Evolutionary conservation across 2,888 invertebrate species (phyloP), one percentile per base, ranked within the genome.

Genomic region (Dorcus hopei): DNA sequence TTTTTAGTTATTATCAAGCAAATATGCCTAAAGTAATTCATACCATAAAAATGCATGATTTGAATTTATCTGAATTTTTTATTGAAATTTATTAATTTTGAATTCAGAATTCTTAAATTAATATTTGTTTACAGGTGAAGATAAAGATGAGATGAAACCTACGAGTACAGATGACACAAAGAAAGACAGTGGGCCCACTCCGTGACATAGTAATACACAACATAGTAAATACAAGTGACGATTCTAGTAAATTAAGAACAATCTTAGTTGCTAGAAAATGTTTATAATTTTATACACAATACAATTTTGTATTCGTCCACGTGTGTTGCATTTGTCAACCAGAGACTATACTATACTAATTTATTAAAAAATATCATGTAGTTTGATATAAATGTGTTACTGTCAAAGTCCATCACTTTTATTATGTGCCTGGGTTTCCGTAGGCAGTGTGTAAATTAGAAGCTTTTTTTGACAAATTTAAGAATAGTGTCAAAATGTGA

Each of bases 181-280:
- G 79, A 88, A 88, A 74, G 87, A 88, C 45, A 76, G 83, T 53
- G 80, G 83, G 52, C 80, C 85, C 64, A 86, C 87, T 79, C 87
- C 87, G 79, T 89, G 87, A 88, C 74, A 73, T 59, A 72, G 62
- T 61, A 61, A 62, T 38, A 59, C 62, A 62, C 69, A 69, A 61
- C 66, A 73, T 66, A 66, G 68, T 63, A 72, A 72, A 65, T 69
- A 67, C 55, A 67, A 67, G 60, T 66, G 63, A 67, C 58, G 61
- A 52, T 63, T 47, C 57, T 57, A 14, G 16, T 26, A 26, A 47
- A 47, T 26, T 26, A 16, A 43, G 23, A 47, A 47, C 47, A 11
- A 41, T n/a, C 14, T 41, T 38, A 39, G 16, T 45, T 38, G 39
- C 23, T 42, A 14, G 14, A 19, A 45, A 14, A 50, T 57, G 47